These are phyloP conservation scores for Rugalucina vietnamica DNA, from an alignment of 2,888 invertebrate species.

Conservation along the genomic window DNA sequence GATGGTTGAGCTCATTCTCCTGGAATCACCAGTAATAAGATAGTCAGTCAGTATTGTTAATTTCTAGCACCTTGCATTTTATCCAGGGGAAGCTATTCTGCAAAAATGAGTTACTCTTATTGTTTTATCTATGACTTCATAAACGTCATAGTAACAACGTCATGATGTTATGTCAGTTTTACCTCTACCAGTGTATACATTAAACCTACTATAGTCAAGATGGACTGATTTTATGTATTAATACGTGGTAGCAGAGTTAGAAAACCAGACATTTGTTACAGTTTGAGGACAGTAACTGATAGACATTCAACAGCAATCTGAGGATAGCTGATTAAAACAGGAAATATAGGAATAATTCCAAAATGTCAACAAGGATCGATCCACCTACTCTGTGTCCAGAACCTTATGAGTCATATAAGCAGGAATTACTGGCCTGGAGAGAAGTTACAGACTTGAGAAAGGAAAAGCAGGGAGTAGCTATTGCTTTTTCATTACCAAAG, in stretches of 20 bases:
- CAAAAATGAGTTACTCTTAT: neutral
- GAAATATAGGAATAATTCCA: neutral
- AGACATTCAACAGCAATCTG: neutral
- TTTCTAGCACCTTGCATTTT: neutral
- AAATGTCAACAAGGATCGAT: conserved; percentile 43
- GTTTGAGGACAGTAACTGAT: neutral
- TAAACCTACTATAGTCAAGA: neutral
- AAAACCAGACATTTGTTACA: neutral
- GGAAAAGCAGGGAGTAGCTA: conserved; percentile 51
- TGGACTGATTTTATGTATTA: conserved; percentile 1
- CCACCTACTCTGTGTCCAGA: conserved; percentile 35
- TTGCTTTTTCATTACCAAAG: conserved; percentile 59
- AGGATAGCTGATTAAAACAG: neutral
- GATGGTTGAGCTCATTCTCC: too few species aligned
- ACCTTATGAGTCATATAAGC: conserved; percentile 53
- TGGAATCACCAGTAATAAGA: too few species aligned
- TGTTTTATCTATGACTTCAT: neutral
- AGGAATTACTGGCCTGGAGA: conserved; percentile 56
- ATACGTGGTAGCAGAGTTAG: neutral
- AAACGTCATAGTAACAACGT: neutral
- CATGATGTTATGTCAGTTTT: neutral
- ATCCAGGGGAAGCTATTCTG: neutral
- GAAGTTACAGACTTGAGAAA: conserved; percentile 55
- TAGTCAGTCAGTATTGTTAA: too few species aligned
- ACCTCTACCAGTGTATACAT: neutral